These are phyloP conservation scores for Drosophila tani DNA, from an alignment of 1,140 invertebrate genomes.

Conservation along the genomic window DNA sequence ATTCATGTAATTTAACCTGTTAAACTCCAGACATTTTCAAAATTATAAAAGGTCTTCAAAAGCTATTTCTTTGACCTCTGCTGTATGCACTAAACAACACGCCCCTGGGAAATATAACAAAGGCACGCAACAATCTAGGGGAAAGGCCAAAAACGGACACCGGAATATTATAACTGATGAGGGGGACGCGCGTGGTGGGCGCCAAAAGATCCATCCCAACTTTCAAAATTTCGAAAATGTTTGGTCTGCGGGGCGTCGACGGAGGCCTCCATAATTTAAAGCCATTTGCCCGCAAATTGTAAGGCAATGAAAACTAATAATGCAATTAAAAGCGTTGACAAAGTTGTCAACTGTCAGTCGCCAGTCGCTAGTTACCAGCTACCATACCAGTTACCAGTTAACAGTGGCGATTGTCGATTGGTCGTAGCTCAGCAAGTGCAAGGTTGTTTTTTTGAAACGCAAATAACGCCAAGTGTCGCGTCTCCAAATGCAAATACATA, in stretches of 20 bases:
- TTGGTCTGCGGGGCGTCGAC: not conserved
- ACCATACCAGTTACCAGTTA: slow-evolving; percentile 1
- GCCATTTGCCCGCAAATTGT: slow-evolving; percentile 52
- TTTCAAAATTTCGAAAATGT: slow-evolving; percentile 35
- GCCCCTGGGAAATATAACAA: slow-evolving; percentile 78
- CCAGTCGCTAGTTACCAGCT: slow-evolving; percentile 12
- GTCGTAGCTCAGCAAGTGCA: slow-evolving; percentile 66
- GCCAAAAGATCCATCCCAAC: slow-evolving; percentile 13
- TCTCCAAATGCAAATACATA: slow-evolving; percentile 44
- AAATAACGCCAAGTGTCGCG: slow-evolving; percentile 59
- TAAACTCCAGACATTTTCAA: not conserved
- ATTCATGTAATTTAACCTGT: not conserved
- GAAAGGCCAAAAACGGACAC: slow-evolving; percentile 38
- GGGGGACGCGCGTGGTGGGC: not conserved
- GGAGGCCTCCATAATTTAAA: slow-evolving; percentile 23
- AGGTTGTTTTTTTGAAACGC: slow-evolving; percentile 71
- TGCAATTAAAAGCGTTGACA: slow-evolving; percentile 77
- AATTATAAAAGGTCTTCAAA: no score
- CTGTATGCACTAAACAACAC: slow-evolving; percentile 54
- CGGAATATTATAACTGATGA: slow-evolving; percentile 39
- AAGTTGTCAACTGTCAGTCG: slow-evolving; percentile 62
- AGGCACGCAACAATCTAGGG: slow-evolving; percentile 74
- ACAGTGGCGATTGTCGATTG: slow-evolving; percentile 9
- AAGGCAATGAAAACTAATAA: slow-evolving; percentile 75
- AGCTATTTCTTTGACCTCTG: not conserved